These are phyloP conservation scores for Microchrysa polita DNA, from an alignment of 2,888 invertebrate species.

Conservation along the genomic window DNA sequence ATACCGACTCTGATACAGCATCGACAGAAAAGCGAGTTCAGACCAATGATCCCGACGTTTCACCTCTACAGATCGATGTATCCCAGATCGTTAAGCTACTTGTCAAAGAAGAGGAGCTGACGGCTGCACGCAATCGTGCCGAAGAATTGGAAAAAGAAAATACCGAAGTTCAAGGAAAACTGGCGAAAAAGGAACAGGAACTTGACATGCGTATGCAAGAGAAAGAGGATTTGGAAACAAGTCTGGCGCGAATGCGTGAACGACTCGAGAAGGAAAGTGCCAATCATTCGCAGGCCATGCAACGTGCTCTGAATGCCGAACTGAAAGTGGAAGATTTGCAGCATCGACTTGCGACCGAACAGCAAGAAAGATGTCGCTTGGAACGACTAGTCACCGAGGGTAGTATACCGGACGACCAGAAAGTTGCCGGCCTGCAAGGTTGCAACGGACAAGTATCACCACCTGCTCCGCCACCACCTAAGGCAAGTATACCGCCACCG, in stretches of 20 bases:
- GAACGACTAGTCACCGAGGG: slow-evolving; percentile 90
- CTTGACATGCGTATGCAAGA: slow-evolving; percentile 89
- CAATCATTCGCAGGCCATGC: slow-evolving; percentile 85
- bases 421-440: slow-evolving; percentile 68
- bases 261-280: slow-evolving; percentile 89
- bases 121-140: slow-evolving; percentile 85
- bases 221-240: slow-evolving; percentile 90
- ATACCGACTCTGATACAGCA: slow-evolving; percentile 59
- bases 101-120: slow-evolving; percentile 92
- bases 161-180: slow-evolving; percentile 83
- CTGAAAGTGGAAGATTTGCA: slow-evolving; percentile 71
- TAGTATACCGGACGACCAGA: slow-evolving; percentile 93
- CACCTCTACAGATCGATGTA: slow-evolving; percentile 89
- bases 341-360: slow-evolving; percentile 76
- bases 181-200: slow-evolving; percentile 93
- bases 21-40: slow-evolving; percentile 58
- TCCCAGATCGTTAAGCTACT: slow-evolving; percentile 88
- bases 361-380: slow-evolving; percentile 81
- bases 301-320: slow-evolving; percentile 71
- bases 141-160: slow-evolving; percentile 90
- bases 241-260: slow-evolving; percentile 82
- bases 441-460: slow-evolving; percentile 67
- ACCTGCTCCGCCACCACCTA: slow-evolving; percentile 59
- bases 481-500: slow-evolving; percentile 58
- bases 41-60: slow-evolving; percentile 81